Evolutionary conservation across 2,888 invertebrate genomes (phyloP).

Genomic region (Eledona agricola): DNA sequence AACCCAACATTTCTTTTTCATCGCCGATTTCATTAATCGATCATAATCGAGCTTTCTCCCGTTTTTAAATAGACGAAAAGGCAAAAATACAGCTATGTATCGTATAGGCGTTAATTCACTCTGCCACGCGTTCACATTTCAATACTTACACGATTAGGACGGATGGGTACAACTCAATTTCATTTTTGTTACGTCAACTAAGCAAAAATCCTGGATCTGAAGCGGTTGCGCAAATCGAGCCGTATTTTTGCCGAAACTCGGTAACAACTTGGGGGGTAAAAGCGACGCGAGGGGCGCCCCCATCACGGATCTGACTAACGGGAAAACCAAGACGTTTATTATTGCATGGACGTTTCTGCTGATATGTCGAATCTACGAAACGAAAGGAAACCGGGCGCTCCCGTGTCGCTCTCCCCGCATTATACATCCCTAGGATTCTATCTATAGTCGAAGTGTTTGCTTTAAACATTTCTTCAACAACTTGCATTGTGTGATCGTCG

Average conservation of each 20-base stretch:
- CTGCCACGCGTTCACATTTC: constrained; percentile 33
- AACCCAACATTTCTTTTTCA: constrained; percentile 36
- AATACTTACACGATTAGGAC: constrained; percentile 50
- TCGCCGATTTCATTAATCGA: constrained; percentile 29
- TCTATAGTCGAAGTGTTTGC: constrained; percentile 34
- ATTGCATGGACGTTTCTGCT: constrained; percentile 34
- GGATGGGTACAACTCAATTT: constrained; percentile 48
- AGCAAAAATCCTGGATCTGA: constrained; percentile 26
- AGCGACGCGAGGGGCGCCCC: constrained; percentile 11
- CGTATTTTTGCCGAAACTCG: constrained; percentile 57
- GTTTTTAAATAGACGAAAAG: constrained; percentile 50
- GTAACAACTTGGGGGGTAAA: constrained; percentile 32
- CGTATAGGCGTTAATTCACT: constrained; percentile 35
- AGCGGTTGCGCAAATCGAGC: constrained; percentile 45
- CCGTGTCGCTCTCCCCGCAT: constrained; percentile 3
- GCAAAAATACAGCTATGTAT: constrained; percentile 57
- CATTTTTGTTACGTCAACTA: constrained; percentile 22
- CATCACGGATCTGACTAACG: constrained; percentile 11
- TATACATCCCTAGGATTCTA: constrained; percentile 40
- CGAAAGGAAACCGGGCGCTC: constrained; percentile 5
- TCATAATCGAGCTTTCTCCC: constrained; percentile 32
- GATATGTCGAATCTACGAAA: constrained; percentile 29
- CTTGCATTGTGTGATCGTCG: constrained; percentile 46
- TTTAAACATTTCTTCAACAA: constrained; percentile 46
- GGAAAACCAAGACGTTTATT: constrained; percentile 15